Evolutionary conservation across 2,797 vertebrate genomes (phyloP).

Genomic region (Peromyscus aztecus): DNA sequence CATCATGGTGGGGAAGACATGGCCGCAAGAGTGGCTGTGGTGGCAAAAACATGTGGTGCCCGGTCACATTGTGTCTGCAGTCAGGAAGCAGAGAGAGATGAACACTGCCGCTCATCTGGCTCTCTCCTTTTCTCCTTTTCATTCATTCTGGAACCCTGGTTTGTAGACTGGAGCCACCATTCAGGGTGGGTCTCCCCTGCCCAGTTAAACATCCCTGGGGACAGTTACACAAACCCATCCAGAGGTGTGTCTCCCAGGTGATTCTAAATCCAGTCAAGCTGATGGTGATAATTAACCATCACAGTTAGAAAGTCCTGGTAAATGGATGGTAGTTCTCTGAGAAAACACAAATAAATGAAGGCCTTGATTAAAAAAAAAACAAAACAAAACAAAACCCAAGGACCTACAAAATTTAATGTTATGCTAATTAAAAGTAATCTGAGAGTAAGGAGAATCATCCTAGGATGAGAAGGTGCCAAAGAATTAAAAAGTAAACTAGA

Average conservation of each 20-base stretch:
- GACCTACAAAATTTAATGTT: neutral
- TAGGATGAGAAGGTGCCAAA: neutral
- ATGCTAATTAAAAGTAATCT: neutral
- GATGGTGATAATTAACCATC: neutral
- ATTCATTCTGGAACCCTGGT: neutral
- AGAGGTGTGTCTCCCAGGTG: neutral
- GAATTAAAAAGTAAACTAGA: neutral
- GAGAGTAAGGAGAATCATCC: neutral
- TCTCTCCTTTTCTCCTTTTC: neutral
- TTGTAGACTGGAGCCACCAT: neutral
- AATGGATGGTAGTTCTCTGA: neutral
- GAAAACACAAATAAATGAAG: neutral
- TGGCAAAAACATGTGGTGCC: neutral
- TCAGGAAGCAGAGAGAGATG: neutral
- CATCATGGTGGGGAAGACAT: neutral
- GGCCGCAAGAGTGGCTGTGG: neutral
- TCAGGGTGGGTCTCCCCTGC: neutral
- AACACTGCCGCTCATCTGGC: neutral
- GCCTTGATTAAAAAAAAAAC: neutral
- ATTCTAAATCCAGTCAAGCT: neutral
- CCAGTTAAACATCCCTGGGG: neutral
- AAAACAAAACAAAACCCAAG: no score
- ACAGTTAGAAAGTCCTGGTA: neutral
- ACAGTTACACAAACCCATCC: no score
- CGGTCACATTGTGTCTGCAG: neutral